Evolutionary conservation across 2,797 vertebrate species (phyloP), one percentile per base, ranked within the genome.

Genomic region (Balearica regulorum): DNA sequence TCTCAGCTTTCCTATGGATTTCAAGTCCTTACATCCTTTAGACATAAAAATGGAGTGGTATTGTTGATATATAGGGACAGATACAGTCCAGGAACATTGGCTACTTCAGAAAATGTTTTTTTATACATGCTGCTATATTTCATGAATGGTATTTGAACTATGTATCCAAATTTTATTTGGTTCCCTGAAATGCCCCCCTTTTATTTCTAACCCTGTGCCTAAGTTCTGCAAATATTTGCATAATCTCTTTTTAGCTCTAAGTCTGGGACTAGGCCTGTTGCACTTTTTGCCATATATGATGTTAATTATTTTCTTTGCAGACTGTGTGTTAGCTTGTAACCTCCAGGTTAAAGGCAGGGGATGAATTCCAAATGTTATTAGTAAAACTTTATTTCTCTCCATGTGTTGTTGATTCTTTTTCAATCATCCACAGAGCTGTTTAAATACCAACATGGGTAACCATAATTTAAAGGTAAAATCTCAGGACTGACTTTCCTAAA

Each of bases 391-490:
- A 35, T 92, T 95, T 94, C 54, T 94, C 22, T 29, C 58, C 83
- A 66, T 66, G 16, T 95, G 80, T 66, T 94, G 57, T 14, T 94
- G 80, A 94, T 95, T 93, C 54, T 81, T 90, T 94, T 86, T 90
- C 73, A 89, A 3, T 93, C 57, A 71, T 87, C 35, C 69, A 51
- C 46, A 68, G 37, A 87, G 37, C 69, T 88, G 28, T 81, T 46
- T 75, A 83, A 95, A 95, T 87, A 91, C 79, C 57, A 88, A 57
- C 37, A 61, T 29, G 49, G 5, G n/a, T 62, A 80, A 70, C 60
- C 48, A 3, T 87, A 85, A 87, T 72, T 83, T 89, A 57, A 92
- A 70, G 41, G 82, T 80, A 93, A 86, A 89, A 90, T 58, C n/a
- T 91, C 41, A 41, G 55, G 6, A 70, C 4, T 68, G 37, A 43